Evolutionary conservation across 1,140 invertebrate genomes (phyloP).

Genomic region (Periplaneta americana): DNA sequence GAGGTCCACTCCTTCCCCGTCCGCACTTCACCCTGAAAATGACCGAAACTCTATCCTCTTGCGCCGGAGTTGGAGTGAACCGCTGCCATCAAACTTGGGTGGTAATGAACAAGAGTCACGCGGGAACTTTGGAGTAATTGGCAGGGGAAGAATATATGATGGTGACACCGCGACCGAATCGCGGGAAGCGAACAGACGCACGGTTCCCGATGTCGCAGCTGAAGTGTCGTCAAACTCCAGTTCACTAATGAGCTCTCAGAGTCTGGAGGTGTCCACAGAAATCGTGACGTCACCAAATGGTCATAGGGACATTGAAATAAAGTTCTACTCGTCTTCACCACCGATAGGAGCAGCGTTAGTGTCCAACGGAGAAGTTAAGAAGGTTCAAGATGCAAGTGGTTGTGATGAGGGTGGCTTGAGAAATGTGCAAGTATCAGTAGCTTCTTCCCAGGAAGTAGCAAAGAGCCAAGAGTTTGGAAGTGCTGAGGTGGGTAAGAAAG

Average conservation of each 20-base stretch:
- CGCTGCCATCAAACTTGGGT: slow-evolving; percentile 27
- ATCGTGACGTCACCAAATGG: slow-evolving; percentile 72
- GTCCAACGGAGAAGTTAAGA: background rate
- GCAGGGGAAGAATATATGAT: background rate
- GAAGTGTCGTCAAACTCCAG: background rate
- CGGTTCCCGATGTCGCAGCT: background rate
- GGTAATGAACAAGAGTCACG: background rate
- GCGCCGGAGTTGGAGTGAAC: slow-evolving; percentile 56
- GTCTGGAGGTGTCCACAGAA: slow-evolving; percentile 65
- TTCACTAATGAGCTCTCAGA: slow-evolving; percentile 22
- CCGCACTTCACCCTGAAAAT: slow-evolving; percentile 14
- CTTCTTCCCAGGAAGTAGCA: background rate
- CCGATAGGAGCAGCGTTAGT: slow-evolving; percentile 18
- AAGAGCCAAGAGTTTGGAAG: background rate
- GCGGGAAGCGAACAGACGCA: background rate
- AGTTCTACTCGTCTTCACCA: slow-evolving; percentile 59
- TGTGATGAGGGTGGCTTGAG: background rate
- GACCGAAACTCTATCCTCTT: slow-evolving; percentile 39
- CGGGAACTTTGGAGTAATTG: background rate
- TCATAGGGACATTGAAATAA: slow-evolving; percentile 70
- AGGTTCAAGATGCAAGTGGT: background rate
- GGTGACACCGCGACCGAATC: background rate
- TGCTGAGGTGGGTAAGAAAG: background rate
- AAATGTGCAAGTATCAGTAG: background rate
- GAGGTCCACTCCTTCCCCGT: background rate